Conservation (phyloP, 2,888 invertebrate genomes). For the Phalera bucephala region DNA sequence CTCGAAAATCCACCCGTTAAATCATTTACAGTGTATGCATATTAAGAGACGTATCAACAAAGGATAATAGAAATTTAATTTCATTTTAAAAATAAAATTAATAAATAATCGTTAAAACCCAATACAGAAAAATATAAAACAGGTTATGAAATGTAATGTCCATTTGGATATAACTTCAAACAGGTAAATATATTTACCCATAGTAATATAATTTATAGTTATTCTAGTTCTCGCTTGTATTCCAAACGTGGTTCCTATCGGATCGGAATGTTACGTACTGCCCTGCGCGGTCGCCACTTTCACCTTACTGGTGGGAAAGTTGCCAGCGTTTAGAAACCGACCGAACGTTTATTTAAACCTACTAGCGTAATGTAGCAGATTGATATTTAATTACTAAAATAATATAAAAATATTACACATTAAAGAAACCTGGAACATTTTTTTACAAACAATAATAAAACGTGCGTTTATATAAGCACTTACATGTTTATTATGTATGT, state of each 20-base stretch:
- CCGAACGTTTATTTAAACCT: conserved; percentile 54
- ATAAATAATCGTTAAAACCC: background rate
- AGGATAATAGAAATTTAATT: too few relatives aligned
- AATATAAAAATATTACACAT: too few relatives aligned
- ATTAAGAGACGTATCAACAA: too few relatives aligned
- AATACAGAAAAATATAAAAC: background rate
- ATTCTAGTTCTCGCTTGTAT: conserved; percentile 40
- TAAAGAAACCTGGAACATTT: too few relatives aligned
- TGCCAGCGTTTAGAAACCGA: conserved; percentile 69
- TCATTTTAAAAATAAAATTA: too few relatives aligned
- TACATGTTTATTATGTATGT: too few relatives aligned
- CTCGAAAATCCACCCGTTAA: too few relatives aligned
- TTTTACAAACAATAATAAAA: too few relatives aligned
- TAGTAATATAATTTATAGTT: conserved; percentile 3
- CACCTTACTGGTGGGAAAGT: conserved; percentile 75
- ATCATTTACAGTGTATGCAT: too few relatives aligned
- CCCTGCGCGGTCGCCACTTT: conserved; percentile 69
- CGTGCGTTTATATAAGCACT: too few relatives aligned
- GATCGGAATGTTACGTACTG: conserved; percentile 67
- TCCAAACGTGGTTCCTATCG: conserved; percentile 60
- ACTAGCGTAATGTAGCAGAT: conserved; percentile 19
- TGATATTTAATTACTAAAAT: background rate
- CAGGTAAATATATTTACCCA: background rate
- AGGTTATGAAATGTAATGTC: background rate
- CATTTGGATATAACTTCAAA: background rate